Conservation (phyloP, 1,140 invertebrate species). For the Coenobita brevimanus region DNA sequence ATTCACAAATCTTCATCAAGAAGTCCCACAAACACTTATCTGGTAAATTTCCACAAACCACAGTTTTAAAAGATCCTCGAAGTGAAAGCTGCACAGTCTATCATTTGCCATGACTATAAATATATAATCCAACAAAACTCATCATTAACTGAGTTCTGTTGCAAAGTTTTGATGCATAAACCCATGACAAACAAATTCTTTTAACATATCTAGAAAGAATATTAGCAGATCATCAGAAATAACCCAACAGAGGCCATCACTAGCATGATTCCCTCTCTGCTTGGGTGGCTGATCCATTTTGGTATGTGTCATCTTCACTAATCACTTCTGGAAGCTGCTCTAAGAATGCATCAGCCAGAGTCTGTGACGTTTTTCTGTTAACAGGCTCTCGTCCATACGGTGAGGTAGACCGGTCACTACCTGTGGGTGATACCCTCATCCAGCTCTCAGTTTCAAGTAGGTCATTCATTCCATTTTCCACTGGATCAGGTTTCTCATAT, state of each 20-base stretch:
- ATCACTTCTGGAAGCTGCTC: constrained; percentile 68
- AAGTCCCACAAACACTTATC: neutral
- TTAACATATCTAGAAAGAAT: no score
- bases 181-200: no score
- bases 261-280: constrained; percentile 51
- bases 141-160: no score
- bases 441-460: neutral
- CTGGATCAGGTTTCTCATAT: neutral
- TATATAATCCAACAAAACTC: no score
- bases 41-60: no score
- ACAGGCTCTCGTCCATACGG: constrained; percentile 31
- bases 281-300: constrained; percentile 56
- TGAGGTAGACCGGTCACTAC: constrained; percentile 52
- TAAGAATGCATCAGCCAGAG: constrained; percentile 67
- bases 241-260: constrained; percentile 4
- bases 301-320: constrained; percentile 21
- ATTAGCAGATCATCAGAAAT: no score
- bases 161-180: no score
- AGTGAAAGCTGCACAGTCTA: no score
- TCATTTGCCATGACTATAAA: no score
- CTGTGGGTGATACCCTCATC: constrained; percentile 40
- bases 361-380: constrained; percentile 65
- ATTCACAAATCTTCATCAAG: neutral
- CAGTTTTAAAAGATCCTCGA: no score
- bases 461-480: constrained; percentile 29